Conservation (phyloP, 2,888 invertebrate genomes). For the Dimorphilus gyrociliatus region DNA sequence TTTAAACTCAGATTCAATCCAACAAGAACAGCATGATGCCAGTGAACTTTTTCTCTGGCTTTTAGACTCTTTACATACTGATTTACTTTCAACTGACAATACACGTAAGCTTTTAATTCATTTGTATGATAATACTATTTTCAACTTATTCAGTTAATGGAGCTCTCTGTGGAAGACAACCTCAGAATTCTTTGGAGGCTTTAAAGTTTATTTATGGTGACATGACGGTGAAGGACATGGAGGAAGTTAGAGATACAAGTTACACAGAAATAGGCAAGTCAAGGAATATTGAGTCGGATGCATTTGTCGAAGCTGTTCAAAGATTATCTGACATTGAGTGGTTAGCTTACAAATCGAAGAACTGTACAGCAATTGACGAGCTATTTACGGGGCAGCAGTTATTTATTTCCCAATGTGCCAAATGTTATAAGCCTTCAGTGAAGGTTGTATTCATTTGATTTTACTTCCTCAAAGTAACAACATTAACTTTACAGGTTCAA, state of each 20-base stretch:
- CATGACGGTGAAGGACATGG: slow-evolving; percentile 17
- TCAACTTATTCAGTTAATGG: not conserved
- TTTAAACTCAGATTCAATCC: not conserved
- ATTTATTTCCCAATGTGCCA: too few species aligned
- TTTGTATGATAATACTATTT: not conserved
- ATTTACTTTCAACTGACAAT: not conserved
- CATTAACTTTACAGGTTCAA: too few species aligned
- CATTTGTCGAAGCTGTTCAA: too few species aligned
- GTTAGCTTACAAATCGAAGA: slow-evolving; percentile 29
- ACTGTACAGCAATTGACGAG: slow-evolving; percentile 25
- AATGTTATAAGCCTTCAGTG: too few species aligned
- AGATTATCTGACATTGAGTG: slow-evolving; percentile 31
- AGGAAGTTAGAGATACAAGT: slow-evolving; percentile 23
- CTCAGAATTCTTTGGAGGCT: slow-evolving; percentile 16
- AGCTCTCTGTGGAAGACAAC: too few species aligned
- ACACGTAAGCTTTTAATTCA: slow-evolving; percentile 1
- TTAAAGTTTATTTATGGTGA: slow-evolving; percentile 30
- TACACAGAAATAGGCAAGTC: slow-evolving; percentile 20
- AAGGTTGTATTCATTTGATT: too few species aligned
- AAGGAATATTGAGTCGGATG: too few species aligned
- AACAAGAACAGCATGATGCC: slow-evolving; percentile 17
- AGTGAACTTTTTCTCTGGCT: slow-evolving; percentile 33
- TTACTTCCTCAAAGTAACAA: too few species aligned
- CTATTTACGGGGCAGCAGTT: slow-evolving; percentile 31
- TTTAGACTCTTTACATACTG: slow-evolving; percentile 18